Evolutionary conservation across 2,888 invertebrate genomes (phyloP).

Genomic region (Apocheima hispidaria): DNA sequence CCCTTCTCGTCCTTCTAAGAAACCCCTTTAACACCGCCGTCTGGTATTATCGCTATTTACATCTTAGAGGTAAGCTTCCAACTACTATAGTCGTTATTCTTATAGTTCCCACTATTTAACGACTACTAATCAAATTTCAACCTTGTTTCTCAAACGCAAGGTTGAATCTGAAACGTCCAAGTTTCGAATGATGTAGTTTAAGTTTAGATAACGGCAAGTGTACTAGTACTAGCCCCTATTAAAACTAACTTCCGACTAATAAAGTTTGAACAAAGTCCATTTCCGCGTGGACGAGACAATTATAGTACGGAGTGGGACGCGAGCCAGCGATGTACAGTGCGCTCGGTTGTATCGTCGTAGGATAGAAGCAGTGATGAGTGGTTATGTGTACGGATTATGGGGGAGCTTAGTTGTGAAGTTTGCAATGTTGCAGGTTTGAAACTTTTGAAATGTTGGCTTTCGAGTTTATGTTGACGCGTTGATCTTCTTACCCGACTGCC

Average conservation of each 20-base stretch:
- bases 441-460: slow-evolving; percentile 19
- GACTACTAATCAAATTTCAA: slow-evolving; percentile 34
- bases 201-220: slow-evolving; percentile 50
- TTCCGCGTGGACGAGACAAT: slow-evolving; percentile 57
- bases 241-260: slow-evolving; percentile 64
- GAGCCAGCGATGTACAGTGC: slow-evolving; percentile 51
- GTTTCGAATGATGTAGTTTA: slow-evolving; percentile 37
- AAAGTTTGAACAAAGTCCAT: slow-evolving; percentile 68
- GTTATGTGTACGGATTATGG: slow-evolving; percentile 39
- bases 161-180: slow-evolving; percentile 38
- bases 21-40: slow-evolving; percentile 40
- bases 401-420: slow-evolving; percentile 33
- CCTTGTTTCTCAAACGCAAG: slow-evolving; percentile 39
- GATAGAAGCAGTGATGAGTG: slow-evolving; percentile 39
- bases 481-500: too few species aligned
- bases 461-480: slow-evolving; percentile 5
- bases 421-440: slow-evolving; percentile 10
- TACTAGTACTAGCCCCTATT: slow-evolving; percentile 58
- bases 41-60: slow-evolving; percentile 44
- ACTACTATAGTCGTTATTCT: slow-evolving; percentile 43
- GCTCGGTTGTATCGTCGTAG: slow-evolving; percentile 51
- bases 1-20: slow-evolving; percentile 41
- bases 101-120: slow-evolving; percentile 43
- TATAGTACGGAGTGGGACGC: slow-evolving; percentile 44
- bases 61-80: slow-evolving; percentile 43